A percentile compares a stretch with the other conserved stretches of the same genome.
Evolutionary conservation across 2,888 invertebrate species (phyloP).

Genomic region (Harpalus rufipes): DNA sequence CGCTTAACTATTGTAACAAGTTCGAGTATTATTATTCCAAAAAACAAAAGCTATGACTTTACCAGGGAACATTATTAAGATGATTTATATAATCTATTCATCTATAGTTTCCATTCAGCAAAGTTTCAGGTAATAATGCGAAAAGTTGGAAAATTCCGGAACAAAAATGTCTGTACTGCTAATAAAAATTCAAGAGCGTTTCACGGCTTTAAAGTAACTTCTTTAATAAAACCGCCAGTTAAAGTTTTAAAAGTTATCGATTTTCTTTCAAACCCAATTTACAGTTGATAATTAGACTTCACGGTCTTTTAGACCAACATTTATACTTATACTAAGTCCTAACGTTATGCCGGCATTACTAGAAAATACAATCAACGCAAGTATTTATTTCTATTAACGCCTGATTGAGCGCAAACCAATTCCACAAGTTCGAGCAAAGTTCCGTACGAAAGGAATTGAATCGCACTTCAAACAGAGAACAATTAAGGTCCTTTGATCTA

Average conservation of each 20-base stretch:
- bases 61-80: no score
- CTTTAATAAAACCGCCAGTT: slow-evolving; percentile 22
- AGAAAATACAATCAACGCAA: neutral
- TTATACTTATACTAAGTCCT: neutral
- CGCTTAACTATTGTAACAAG: no score
- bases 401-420: neutral
- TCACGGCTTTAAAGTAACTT: slow-evolving; percentile 32
- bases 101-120: neutral
- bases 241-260: slow-evolving; percentile 49
- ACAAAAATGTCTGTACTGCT: slow-evolving; percentile 10
- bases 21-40: no score
- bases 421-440: neutral
- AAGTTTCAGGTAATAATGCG: neutral
- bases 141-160: slow-evolving; percentile 15
- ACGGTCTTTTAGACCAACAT: neutral
- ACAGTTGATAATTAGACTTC: slow-evolving; percentile 32
- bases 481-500: neutral
- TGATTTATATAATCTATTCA: neutral
- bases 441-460: neutral
- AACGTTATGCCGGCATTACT: neutral
- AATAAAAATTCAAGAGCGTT: slow-evolving; percentile 46
- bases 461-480: neutral
- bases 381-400: neutral
- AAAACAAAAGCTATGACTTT: no score
- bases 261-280: slow-evolving; percentile 58